Conservation (phyloP, 2,113 vertebrate species). For the Pelodiscus sinensis region DNA sequence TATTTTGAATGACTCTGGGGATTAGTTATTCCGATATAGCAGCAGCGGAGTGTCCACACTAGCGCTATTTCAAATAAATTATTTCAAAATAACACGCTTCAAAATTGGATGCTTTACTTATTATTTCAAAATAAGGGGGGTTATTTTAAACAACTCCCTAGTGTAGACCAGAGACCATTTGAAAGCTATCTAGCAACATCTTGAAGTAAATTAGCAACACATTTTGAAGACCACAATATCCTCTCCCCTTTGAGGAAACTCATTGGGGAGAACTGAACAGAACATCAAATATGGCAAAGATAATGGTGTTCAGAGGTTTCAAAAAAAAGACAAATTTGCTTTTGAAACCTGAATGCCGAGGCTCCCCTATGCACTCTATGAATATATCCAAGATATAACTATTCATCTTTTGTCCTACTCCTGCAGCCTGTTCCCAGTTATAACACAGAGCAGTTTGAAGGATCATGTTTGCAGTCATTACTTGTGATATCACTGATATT, state of each 20-base stretch:
- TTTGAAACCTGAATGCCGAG: conserved; percentile 44
- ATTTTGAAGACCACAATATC: conserved; percentile 27
- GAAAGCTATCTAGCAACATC: not conserved
- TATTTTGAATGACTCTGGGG: too few species aligned
- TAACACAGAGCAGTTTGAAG: not conserved
- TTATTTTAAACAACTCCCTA: too few species aligned
- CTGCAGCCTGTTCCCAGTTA: conserved; percentile 10
- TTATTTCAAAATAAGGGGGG: too few species aligned
- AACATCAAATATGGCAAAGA: conserved; percentile 40
- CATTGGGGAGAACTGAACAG: conserved; percentile 21
- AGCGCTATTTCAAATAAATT: too few species aligned
- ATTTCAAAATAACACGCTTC: too few species aligned
- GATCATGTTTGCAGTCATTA: not conserved
- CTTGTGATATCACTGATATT: not conserved
- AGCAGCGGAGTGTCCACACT: too few species aligned
- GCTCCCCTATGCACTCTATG: not conserved
- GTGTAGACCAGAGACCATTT: not conserved
- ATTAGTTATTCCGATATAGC: too few species aligned
- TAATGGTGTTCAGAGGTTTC: conserved; percentile 35
- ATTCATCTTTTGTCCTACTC: conserved; percentile 20
- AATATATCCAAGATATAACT: conserved; percentile 28
- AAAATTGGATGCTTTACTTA: too few species aligned
- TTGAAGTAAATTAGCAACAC: conserved; percentile 32
- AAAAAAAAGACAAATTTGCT: conserved; percentile 31
- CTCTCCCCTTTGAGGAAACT: conserved; percentile 31